A percentile compares a stretch with the other conserved stretches of the same genome.
phyloP scores from a whole-genome alignment of 2,888 invertebrate species.

The Pandemis cinnamomeana region DNA sequence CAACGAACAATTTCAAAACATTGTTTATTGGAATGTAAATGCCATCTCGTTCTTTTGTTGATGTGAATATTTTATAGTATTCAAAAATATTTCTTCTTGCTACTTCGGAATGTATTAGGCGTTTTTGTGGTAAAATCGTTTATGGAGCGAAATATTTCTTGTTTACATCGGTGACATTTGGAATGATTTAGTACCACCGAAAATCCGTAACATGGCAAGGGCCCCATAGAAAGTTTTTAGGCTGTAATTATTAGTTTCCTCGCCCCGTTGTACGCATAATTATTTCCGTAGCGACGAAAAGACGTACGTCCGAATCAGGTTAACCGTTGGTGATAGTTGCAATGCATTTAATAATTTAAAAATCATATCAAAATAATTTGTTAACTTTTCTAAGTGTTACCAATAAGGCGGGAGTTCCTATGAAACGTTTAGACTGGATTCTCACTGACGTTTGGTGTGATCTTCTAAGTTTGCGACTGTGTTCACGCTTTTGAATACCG shows the following conservation, averaged over 20 bases:
- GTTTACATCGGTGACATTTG: too few species aligned
- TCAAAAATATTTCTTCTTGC: too few species aligned
- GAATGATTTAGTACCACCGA: too few species aligned
- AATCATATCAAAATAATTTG: conserved; percentile 44
- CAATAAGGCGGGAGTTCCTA: conserved; percentile 57
- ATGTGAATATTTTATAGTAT: too few species aligned
- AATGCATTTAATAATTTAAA: conserved; percentile 62
- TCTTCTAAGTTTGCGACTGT: background rate
- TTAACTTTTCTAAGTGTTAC: conserved; percentile 43
- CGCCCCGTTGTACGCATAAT: conserved; percentile 13
- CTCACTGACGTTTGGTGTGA: conserved; percentile 21
- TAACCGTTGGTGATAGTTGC: conserved; percentile 54
- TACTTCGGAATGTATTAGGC: too few species aligned
- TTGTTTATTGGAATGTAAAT: too few species aligned
- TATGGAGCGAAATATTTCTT: too few species aligned
- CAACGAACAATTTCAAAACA: too few species aligned
- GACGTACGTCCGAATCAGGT: conserved; percentile 59
- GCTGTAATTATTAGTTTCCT: too few species aligned
- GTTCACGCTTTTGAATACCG: background rate
- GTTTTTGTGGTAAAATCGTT: too few species aligned
- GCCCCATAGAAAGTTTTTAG: background rate
- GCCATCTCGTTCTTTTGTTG: too few species aligned
- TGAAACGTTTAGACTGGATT: conserved; percentile 43
- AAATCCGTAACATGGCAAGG: too few species aligned
- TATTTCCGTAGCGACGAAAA: conserved; percentile 44